Base-by-base conservation (phyloP, 2,797 vertebrate genomes). In the Columba guinea region DNA sequence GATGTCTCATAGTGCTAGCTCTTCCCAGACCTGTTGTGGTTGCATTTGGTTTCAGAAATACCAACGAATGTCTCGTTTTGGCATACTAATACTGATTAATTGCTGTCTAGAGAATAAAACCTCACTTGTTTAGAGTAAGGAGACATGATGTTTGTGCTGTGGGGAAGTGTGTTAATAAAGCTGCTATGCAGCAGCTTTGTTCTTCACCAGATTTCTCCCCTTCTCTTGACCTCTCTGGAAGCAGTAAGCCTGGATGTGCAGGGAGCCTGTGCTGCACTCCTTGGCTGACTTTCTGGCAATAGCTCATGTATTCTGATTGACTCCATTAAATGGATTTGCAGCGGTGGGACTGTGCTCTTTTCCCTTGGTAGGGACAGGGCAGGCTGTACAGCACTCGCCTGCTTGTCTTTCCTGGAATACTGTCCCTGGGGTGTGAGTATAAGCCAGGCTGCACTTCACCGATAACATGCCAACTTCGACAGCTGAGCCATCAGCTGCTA, bases 41-140 rank as follows among this genome's bases (percentile, higher is more conserved):
- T 69, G n/a, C 8, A 32, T 84, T 87, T 90, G 28, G 90, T 93
- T 89, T 58, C 46, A 46, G 44, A 86, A 92, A 35, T 82, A 15
- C 26, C 60, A 83, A 19, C 13, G 4, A 32, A 8, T 41, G 8
- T 85, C 30, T 87, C 9, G 3, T 81, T 92, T 74, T 56, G 56
- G 20, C 30, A 28, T 49, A 22, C 23, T 68, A 52, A 68, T 63
- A 55, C 49, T 55, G 26, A 55, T 64, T 68, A 87, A 69, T 60
- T 74, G 13, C 20, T 64, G 27, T 24, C 74, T 74, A 65, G 56
- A 58, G 56, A 79, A 28, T 56, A 67, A 94, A 87, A 18, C 9
- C 7, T 7, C 44, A 7, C 12, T 39, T 71, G 52, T 87, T 90
- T 85, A 76, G 26, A 59, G 14, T 41, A 75, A 64, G 63, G 48